Evolutionary conservation across 2,797 vertebrate genomes (phyloP), one percentile per base, ranked within the genome.

Genomic region (Takifugu rubripes): DNA sequence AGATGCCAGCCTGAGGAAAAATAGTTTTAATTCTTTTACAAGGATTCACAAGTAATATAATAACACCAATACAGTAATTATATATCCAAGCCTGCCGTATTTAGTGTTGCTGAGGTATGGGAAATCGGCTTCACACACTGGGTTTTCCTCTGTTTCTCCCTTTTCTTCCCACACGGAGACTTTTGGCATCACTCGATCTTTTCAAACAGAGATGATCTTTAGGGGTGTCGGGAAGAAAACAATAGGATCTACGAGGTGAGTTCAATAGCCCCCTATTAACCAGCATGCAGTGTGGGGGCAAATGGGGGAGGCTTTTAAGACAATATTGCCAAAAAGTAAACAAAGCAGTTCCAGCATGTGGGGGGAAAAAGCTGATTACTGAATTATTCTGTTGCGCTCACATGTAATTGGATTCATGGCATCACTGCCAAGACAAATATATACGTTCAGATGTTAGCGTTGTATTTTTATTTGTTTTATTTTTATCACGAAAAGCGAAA

Each of bases 221-320:
- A n/a, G 16, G 7, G 8, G 3, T n/a, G n/a, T 10, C n/a, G 2
- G 16, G n/a, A 43, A 51, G 7, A n/a, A 52, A 45, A 53, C 49
- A 84, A 87, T 80, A 76, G 33, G 26, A 85, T 84, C 83, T 81
- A 8, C 55, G 59, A 5, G 42, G 54, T 65, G 64, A 71, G 59
- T 59, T 49, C 79, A 69, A 52, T 57, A 81, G 67, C 80, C 78
- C 21, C 74, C 53, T 67, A 82, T 84, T 85, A 57, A 72, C 79
- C 87, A 70, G 81, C 85, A 87, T 79, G 57, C 46, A 61, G 59
- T 64, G 26, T 58, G 15, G 8, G 25, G 16, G 43, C 27, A 21
- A 48, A 17, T 60, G 17, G 52, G 26, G 12, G 3, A 17, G 25
- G 27, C 56, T 52, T n/a, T 42, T 2, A 33, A 33, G 31, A 10